A percentile compares a stretch with the other conserved stretches of the same genome.
phyloP scores from a whole-genome alignment of 2,888 invertebrate genomes.

The Aradus depressus region DNA sequence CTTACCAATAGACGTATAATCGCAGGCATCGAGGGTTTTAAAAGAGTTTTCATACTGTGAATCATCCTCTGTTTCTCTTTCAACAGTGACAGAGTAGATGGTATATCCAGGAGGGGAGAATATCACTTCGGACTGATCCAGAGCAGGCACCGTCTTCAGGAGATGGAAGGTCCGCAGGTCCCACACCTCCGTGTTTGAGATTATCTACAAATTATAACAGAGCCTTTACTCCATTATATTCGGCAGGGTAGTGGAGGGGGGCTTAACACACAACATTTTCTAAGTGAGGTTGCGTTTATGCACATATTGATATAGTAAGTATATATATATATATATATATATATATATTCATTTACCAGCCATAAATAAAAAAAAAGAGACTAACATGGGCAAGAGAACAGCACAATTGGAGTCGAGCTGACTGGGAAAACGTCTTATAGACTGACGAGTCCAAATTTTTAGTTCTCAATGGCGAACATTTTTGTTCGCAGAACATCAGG shows the following conservation, averaged over 20 bases:
- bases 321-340: too few relatives aligned
- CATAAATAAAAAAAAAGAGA: too few relatives aligned
- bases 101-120: slow-evolving; percentile 81
- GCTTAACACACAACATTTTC: too few relatives aligned
- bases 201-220: slow-evolving; percentile 47
- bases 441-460: neutral
- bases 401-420: too few relatives aligned
- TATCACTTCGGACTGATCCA: slow-evolving; percentile 80
- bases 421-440: too few relatives aligned
- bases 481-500: too few relatives aligned
- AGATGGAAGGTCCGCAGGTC: slow-evolving; percentile 90
- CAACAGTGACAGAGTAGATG: slow-evolving; percentile 75
- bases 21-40: slow-evolving; percentile 85
- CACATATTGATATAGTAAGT: too few relatives aligned
- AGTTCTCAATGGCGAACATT: too few relatives aligned
- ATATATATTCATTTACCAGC: too few relatives aligned
- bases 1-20: slow-evolving; percentile 82
- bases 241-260: too few relatives aligned
- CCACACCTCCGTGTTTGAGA: slow-evolving; percentile 98
- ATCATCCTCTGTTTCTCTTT: slow-evolving; percentile 54
- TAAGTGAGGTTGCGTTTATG: too few relatives aligned
- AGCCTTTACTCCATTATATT: too few relatives aligned
- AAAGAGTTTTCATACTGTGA: slow-evolving; percentile 82
- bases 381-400: neutral
- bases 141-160: slow-evolving; percentile 81